phyloP scores from a whole-genome alignment of 2,888 invertebrate species.

The Allophyes oxyacanthae region DNA sequence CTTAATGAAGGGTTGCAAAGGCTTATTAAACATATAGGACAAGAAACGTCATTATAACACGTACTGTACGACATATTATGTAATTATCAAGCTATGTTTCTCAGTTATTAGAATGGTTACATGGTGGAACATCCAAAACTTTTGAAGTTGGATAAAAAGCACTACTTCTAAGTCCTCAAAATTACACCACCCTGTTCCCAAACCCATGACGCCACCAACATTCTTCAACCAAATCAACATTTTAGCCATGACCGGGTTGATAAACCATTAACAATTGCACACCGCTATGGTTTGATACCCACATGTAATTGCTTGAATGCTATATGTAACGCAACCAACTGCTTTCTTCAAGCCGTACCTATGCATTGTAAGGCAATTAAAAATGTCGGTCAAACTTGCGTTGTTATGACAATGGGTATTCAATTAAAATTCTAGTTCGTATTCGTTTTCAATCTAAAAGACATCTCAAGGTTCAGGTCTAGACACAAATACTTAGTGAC shows the following conservation, averaged over 20 bases:
- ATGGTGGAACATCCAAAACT: too few relatives aligned
- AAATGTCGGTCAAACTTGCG: conserved; percentile 46
- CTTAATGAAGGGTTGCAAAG: conserved; percentile 48
- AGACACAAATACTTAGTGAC: too few relatives aligned
- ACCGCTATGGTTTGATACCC: conserved; percentile 50
- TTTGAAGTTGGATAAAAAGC: too few relatives aligned
- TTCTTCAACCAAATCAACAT: conserved; percentile 27
- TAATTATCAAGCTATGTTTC: background rate
- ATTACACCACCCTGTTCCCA: background rate
- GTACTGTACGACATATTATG: conserved; percentile 22
- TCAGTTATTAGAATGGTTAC: conserved; percentile 8
- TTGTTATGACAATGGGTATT: conserved; percentile 17
- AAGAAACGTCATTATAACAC: conserved; percentile 31
- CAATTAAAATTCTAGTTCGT: conserved; percentile 12
- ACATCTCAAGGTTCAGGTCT: too few relatives aligned
- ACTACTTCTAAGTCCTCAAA: too few relatives aligned
- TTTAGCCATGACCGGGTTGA: conserved; percentile 33
- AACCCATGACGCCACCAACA: background rate
- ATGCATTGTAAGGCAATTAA: conserved; percentile 39
- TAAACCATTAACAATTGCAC: conserved; percentile 44
- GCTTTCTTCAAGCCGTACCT: conserved; percentile 50
- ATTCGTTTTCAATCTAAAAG: conserved; percentile 8
- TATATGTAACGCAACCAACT: conserved; percentile 24
- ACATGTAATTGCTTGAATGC: conserved; percentile 38
- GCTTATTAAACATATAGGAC: conserved; percentile 50